These are phyloP conservation scores for Drosophila subobscura DNA, from an alignment of 1,140 invertebrate genomes.

Conservation along the genomic window DNA sequence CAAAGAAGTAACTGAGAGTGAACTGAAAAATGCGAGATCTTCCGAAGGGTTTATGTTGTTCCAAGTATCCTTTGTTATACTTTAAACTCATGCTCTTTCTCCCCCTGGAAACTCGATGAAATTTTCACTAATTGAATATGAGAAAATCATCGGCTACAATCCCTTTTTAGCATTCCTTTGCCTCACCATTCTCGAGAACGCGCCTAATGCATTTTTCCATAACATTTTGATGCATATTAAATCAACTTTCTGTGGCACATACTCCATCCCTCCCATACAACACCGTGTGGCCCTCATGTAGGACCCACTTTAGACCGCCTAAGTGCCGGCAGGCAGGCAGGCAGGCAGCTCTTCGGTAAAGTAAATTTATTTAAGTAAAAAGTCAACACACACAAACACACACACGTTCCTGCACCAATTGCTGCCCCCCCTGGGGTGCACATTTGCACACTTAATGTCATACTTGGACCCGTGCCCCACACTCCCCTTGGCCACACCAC, in stretches of 20 bases:
- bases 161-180: no score
- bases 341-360: conserved; percentile 24
- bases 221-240: conserved; percentile 13
- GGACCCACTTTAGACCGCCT: neutral
- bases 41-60: no score
- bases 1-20: no score
- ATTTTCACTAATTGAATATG: no score
- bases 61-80: no score
- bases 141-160: no score
- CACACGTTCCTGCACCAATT: neutral
- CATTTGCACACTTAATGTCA: conserved; percentile 66
- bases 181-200: no score
- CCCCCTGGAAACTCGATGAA: no score
- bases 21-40: no score
- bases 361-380: conserved; percentile 69
- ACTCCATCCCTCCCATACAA: neutral
- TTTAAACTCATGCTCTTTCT: no score
- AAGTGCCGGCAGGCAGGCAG: conserved; percentile 1
- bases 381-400: conserved; percentile 39
- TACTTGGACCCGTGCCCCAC: conserved; percentile 28
- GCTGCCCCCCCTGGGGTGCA: conserved; percentile 20
- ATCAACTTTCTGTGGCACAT: conserved; percentile 11
- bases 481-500: no score
- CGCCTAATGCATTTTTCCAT: neutral
- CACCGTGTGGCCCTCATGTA: no score